Conservation (phyloP, 92 coral and sea anemone genomes). For the Siderastrea radians region DNA sequence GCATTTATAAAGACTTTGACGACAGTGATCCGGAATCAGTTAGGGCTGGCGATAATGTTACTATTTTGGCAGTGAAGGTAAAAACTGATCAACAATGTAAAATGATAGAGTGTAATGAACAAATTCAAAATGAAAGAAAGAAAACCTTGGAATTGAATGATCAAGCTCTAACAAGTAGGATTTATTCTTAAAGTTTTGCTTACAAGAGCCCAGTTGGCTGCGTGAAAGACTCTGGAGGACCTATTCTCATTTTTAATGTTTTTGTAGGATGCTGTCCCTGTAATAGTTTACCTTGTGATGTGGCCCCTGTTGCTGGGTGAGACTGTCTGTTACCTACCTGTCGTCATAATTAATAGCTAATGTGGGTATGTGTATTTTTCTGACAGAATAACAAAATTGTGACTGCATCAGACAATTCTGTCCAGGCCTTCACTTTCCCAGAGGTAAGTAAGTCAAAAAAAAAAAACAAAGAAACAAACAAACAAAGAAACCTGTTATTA, state of each 20-base stretch:
- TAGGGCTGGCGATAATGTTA: slow-evolving; percentile 92
- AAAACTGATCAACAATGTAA: background rate
- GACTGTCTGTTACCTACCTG: too few relatives aligned
- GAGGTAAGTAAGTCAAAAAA: slow-evolving; percentile 66
- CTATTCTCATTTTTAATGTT: too few relatives aligned
- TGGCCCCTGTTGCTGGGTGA: too few relatives aligned
- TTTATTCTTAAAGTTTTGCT: too few relatives aligned
- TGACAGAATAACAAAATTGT: slow-evolving; percentile 91
- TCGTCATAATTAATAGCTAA: too few relatives aligned
- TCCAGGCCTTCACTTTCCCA: slow-evolving; percentile 95
- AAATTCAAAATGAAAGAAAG: background rate
- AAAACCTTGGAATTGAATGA: background rate
- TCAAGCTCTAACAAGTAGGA: too few relatives aligned
- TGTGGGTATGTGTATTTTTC: background rate
- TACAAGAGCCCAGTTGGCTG: too few relatives aligned
- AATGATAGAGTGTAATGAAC: background rate
- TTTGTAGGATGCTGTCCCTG: too few relatives aligned
- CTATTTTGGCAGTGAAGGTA: slow-evolving; percentile 86
- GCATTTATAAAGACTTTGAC: slow-evolving; percentile 96
- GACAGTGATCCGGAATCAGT: slow-evolving; percentile 98
- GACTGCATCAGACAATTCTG: slow-evolving; percentile 95
- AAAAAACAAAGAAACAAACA: too few relatives aligned
- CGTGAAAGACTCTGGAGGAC: too few relatives aligned
- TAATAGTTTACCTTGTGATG: too few relatives aligned
- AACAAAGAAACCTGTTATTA: too few relatives aligned